phyloP scores from a whole-genome alignment of 2,113 vertebrate genomes.

The Oncorhynchus tshawytscha region DNA sequence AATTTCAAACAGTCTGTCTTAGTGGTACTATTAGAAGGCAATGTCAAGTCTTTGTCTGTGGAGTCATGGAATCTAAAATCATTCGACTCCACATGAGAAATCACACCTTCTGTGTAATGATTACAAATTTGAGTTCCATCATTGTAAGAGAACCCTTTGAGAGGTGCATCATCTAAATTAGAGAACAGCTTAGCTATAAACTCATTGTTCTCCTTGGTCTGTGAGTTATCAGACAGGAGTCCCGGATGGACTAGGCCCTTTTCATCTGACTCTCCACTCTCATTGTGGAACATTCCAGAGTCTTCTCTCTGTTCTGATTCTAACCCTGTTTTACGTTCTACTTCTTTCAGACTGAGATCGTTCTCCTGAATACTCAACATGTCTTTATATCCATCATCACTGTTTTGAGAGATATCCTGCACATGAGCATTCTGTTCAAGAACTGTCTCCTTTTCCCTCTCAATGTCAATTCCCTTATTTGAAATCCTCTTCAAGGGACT shows the following conservation, averaged over 20 bases:
- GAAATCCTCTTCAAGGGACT: constrained; percentile 32
- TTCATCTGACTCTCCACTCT: constrained; percentile 27
- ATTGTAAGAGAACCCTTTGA: constrained; percentile 48
- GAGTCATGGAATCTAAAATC: constrained; percentile 51
- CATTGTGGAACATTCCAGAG: constrained; percentile 53
- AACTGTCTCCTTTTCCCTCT: constrained; percentile 4
- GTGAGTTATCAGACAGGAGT: constrained; percentile 32
- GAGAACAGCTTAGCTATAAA: constrained; percentile 68
- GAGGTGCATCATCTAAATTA: constrained; percentile 61
- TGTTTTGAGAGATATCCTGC: constrained; percentile 25
- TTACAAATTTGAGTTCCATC: constrained; percentile 43
- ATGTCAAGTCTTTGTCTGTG: constrained; percentile 37
- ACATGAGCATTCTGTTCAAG: constrained; percentile 23
- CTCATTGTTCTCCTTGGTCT: constrained; percentile 56
- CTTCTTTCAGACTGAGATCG: constrained; percentile 9
- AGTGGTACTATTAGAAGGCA: constrained; percentile 40
- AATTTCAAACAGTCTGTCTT: constrained; percentile 47
- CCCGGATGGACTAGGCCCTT: constrained; percentile 19
- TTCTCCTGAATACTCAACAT: constrained; percentile 22
- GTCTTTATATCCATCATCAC: constrained; percentile 19
- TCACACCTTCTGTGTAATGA: constrained; percentile 52
- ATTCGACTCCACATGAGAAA: constrained; percentile 50
- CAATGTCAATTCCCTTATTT: constrained; percentile 11
- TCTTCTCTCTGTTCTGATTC: constrained; percentile 50
- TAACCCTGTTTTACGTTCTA: constrained; percentile 19